Evolutionary conservation across 2,797 vertebrate genomes (phyloP).

Genomic region (Sebastes vulpes): DNA sequence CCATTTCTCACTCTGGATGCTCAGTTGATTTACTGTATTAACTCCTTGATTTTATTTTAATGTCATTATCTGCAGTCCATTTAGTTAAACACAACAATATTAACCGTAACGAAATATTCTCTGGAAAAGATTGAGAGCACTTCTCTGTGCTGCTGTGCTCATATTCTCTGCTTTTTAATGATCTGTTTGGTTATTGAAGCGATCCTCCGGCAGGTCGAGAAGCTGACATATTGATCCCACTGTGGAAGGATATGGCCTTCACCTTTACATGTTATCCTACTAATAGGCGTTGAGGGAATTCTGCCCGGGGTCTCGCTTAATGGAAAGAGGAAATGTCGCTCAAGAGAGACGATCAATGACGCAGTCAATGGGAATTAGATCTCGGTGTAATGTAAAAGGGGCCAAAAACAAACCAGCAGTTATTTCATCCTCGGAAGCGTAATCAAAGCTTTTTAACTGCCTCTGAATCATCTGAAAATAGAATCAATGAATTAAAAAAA

Average conservation of each 20-base stretch:
- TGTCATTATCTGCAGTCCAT: not conserved
- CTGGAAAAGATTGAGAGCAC: not conserved
- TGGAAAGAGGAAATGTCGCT: slow-evolving; percentile 44
- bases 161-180: slow-evolving; percentile 14
- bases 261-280: slow-evolving; percentile 34
- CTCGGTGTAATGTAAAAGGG: slow-evolving; percentile 6
- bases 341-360: slow-evolving; percentile 36
- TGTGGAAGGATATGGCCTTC: slow-evolving; percentile 35
- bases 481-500: no score
- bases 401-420: slow-evolving; percentile 10
- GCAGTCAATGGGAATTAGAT: slow-evolving; percentile 44
- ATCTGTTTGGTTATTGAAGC: slow-evolving; percentile 11
- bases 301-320: slow-evolving; percentile 36
- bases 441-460: not conserved
- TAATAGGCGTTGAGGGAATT: slow-evolving; percentile 47
- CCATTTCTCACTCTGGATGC: not conserved
- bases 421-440: not conserved
- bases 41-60: not conserved
- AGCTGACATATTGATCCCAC: slow-evolving; percentile 39
- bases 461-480: not conserved
- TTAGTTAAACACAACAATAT: not conserved
- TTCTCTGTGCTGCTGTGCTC: not conserved
- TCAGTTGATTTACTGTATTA: not conserved
- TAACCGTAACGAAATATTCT: not conserved
- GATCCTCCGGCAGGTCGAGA: not conserved